Evolutionary conservation across 2,888 invertebrate genomes (phyloP), one percentile per base, ranked within the genome.

Genomic region (Crepidodera aurea): DNA sequence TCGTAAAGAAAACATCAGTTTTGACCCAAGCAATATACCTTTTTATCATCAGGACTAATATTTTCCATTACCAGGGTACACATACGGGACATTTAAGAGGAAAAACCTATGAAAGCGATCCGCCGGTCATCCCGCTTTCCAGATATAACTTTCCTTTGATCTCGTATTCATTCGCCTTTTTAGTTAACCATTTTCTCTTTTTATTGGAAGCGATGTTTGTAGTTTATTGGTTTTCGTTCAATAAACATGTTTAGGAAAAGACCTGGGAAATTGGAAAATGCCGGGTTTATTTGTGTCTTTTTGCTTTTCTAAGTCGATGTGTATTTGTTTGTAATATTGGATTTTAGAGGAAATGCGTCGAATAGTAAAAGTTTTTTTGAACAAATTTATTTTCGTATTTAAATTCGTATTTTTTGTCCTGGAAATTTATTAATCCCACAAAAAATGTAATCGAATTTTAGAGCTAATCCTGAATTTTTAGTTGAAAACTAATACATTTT

Each of bases 71-170:
- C 12, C 27, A 4, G 2, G 13, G 48, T 27, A 48, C 48, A 22
- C n/a, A n/a, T 25, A 42, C 42, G 42, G 22, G 8, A 32, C 10
- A 16, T 50, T 46, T 55, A 18, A 27, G 46, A 19, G 15, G 32
- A 61, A 65, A 67, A 64, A 59, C 60, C 63, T 60, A 67, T 66
- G 64, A 70, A 70, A 69, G 63, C 66, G 63, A 66, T 60, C 66
- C 55, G 40, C 44, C 60, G 54, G 60, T 60, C 68, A 66, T 67
- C 62, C 58, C 62, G 66, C 60, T 64, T 58, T 50, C 34, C 65
- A 58, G 48, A 48, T 48, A 66, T 65, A 66, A 69, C 57, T 66
- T 66, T 57, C 56, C 65, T 69, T 70, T 70, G 70, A 70, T 68
- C 67, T 65, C 60, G 40, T 65, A 68, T 68, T 67, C 68, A 68